phyloP scores from a whole-genome alignment of 2,888 invertebrate genomes.

The Sminthurinus aureus region DNA sequence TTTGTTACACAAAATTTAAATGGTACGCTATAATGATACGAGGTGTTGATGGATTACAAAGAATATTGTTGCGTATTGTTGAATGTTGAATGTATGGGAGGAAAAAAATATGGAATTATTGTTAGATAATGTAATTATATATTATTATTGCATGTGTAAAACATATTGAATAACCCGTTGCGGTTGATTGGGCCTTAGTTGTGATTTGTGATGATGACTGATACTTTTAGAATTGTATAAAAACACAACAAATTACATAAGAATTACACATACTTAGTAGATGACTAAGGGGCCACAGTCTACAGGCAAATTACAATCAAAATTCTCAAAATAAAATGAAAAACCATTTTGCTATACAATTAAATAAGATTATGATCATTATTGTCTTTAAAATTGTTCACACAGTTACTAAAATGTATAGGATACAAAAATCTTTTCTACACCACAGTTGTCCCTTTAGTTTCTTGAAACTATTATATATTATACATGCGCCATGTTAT shows the following conservation, averaged over 20 bases:
- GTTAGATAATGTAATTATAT: too few species aligned
- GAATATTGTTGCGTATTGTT: too few species aligned
- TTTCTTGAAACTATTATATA: neutral
- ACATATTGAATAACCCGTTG: neutral
- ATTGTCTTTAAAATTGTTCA: too few species aligned
- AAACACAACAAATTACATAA: neutral
- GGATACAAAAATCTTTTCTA: neutral
- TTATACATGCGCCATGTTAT: neutral
- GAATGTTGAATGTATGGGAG: too few species aligned
- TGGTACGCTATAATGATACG: too few species aligned
- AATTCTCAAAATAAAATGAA: neutral
- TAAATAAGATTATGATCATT: too few species aligned
- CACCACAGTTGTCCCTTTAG: neutral
- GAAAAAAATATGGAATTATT: too few species aligned
- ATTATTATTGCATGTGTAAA: too few species aligned
- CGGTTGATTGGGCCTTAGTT: constrained; percentile 33
- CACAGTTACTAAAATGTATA: neutral
- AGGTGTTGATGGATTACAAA: too few species aligned
- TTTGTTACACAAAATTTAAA: too few species aligned
- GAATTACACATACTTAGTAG: constrained; percentile 29
- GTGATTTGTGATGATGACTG: constrained; percentile 34
- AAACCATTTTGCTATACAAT: neutral
- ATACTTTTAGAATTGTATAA: constrained; percentile 25
- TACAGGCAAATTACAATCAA: neutral
- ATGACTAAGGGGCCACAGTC: constrained; percentile 34